Evolutionary conservation across 2,888 invertebrate genomes (phyloP), one percentile per base, ranked within the genome.

Genomic region (Nomada lathburiana): DNA sequence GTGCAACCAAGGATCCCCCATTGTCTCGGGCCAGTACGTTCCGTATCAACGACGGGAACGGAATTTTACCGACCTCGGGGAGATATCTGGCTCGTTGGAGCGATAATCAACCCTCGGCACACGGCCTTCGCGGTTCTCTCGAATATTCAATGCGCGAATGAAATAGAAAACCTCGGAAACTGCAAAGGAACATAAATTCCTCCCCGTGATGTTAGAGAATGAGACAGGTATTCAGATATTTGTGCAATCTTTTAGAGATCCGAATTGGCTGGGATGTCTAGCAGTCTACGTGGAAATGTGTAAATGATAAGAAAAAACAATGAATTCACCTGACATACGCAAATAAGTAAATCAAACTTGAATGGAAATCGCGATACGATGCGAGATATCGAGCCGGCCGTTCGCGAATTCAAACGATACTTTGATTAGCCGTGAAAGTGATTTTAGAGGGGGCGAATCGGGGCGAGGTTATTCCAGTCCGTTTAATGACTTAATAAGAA

Each of bases 401-500:
- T 60, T n/a, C 50, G n/a, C 29, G 52, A 29, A n/a, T 5, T 53
- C 23, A 18, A 70, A 76, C 20, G 55, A 72, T 62, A 47, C 68
- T 74, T 47, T 16, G 60, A 68, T 67, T 42, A 65, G 16, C 9
- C 65, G 29, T 20, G 53, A 44, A 60, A 53, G n/a, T 57, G n/a
- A 20, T 67, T 68, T 52, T 10, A 50, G 36, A 18, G 0, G 26
- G 5, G 13, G 59, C 10, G 29, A 57, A 57, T 53, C 26, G 10
- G 13, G 13, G 18, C 9, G 13, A 10, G 47, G 23, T 71, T 67
- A 72, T 72, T 76, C 44, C 63, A 50, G 42, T 16, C n/a, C 18
- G 60, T 67, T 76, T 72, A 68, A 77, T 69, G 57, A 59, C 68
- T 63, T 64, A 73, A 64, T 68, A 68, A 76, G 62, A 50, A 57